Evolutionary conservation across 2,797 vertebrate genomes (phyloP), one percentile per base, ranked within the genome.

Genomic region (Halcyon smyrnensis): DNA sequence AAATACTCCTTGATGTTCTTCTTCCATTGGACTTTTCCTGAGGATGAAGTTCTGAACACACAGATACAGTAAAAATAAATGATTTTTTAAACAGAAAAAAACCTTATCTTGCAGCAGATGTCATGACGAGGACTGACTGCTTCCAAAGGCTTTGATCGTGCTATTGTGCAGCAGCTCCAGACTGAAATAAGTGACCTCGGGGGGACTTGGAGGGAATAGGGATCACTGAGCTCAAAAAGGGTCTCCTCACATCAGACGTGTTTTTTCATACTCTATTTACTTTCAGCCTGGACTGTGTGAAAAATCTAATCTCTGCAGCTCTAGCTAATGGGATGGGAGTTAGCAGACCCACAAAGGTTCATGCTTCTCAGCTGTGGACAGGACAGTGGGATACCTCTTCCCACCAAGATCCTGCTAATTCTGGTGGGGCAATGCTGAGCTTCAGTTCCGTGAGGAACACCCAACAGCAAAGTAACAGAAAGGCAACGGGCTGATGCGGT

Each of bases 401-500:
- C 39, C 36, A 32, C 46, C 0, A 1, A 79, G 59, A 54, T 25
- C 36, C 65, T 69, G 39, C 46, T 60, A 28, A 41, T 59, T 21
- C 41, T 32, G 34, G 12, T 8, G 41, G 20, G 32, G 20, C 13
- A 24, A 28, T 25, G 64, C 34, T 60, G 48, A 53, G 28, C 60
- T 21, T 51, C 73, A 37, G 25, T 3, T 79, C 68, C 76, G 27
- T 3, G 12, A 76, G 32, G 27, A 75, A 63, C 24, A 39, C 3
- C 15, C 51, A 78, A 30, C 6, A 57, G 45, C 3, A 2, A 86
- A 84, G n/a, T 11, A 76, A 53, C 12, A 50, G 70, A 54, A 53
- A 75, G 24, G 20, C 14, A 75, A 51, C 3, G 0, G 30, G 46
- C n/a, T 11, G 39, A 51, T 1, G 0, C 19, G 60, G 3, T 2